Base-by-base conservation (phyloP, 2,888 invertebrate species). In the Trissolcus brochymenae region DNA sequence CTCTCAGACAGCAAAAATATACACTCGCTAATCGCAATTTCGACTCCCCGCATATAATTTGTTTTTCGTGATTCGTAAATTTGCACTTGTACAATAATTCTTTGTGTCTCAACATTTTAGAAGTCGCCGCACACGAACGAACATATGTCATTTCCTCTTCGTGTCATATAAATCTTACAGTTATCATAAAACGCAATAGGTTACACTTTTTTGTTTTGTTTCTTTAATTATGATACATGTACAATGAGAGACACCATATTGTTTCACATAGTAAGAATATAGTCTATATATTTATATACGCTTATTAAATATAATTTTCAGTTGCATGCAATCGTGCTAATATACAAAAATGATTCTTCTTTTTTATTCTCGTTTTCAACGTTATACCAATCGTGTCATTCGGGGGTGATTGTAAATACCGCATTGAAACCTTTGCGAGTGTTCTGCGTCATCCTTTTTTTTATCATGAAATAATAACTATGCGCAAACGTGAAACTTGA, bases 241-340 rank as follows among this genome's bases (percentile, higher is more conserved):
- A 87, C 85, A 87, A 85, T 85, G 85, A 85, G 82, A 87, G 82
- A 87, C 85, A 86, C 82, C 81, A 82, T 84, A 83, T 81, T 83
- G 72, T 83, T 86, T 73, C 83, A 84, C 83, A 86, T 85, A 87
- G 84, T 85, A 86, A 85, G 84, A 87, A 87, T 87, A 86, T 85
- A 76, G 51, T 70, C 64, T 16, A 53, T 59, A 67, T 62, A 67
- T 62, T 41, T 60, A 64, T 55, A 4, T 66, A 21, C 59, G 35
- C 35, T 35, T 35, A 35, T 84, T 86, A 85, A 83, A 82, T 86
- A 86, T 81, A 84, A 84, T 66, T 74, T 83, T 83, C 83, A 82
- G 77, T 81, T 84, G 78, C 82, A 82, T 83, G 83, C 84, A 82
- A 84, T 82, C 79, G 64, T 74, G 71, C 70, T 79, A 76, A 74